phyloP scores from a whole-genome alignment of 92 coral and sea anemone genomes.

The Ricordea florida region DNA sequence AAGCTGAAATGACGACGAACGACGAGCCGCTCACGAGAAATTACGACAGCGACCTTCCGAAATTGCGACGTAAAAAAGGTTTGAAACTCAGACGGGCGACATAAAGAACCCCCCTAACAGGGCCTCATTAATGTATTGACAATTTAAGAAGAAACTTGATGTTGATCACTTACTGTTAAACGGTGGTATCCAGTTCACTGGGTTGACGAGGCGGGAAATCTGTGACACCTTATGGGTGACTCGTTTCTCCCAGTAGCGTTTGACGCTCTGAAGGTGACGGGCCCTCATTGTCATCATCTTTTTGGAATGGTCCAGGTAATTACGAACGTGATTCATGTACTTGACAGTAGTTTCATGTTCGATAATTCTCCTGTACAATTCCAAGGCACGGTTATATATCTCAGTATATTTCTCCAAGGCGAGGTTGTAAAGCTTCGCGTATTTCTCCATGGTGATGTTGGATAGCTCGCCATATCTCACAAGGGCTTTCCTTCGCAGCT shows the following conservation, averaged over 20 bases:
- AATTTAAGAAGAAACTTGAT: background rate
- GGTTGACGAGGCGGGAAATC: conserved; percentile 62
- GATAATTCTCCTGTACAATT: conserved; percentile 46
- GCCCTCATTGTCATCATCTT: conserved; percentile 61
- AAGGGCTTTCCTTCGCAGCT: conserved; percentile 46
- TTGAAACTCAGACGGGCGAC: too few relatives aligned
- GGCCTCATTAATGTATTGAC: too few relatives aligned
- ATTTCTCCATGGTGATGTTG: conserved; percentile 47
- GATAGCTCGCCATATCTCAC: conserved; percentile 50
- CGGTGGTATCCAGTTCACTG: conserved; percentile 94
- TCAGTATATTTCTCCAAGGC: conserved; percentile 47
- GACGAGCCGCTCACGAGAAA: too few relatives aligned
- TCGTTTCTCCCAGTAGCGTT: conserved; percentile 70
- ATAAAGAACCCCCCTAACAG: too few relatives aligned
- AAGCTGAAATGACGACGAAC: too few relatives aligned
- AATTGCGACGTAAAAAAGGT: too few relatives aligned
- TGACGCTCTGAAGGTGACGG: conserved; percentile 60
- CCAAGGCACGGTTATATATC: conserved; percentile 46
- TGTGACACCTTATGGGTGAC: conserved; percentile 57
- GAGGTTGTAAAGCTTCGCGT: conserved; percentile 36
- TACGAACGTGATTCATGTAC: conserved; percentile 48
- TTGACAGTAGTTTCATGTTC: conserved; percentile 59
- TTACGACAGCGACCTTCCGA: too few relatives aligned
- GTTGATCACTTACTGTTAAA: conserved; percentile 82
- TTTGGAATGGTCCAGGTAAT: conserved; percentile 64